These are phyloP conservation scores for Macrobrachium nipponense DNA, from an alignment of 1,140 invertebrate genomes.

Conservation along the genomic window DNA sequence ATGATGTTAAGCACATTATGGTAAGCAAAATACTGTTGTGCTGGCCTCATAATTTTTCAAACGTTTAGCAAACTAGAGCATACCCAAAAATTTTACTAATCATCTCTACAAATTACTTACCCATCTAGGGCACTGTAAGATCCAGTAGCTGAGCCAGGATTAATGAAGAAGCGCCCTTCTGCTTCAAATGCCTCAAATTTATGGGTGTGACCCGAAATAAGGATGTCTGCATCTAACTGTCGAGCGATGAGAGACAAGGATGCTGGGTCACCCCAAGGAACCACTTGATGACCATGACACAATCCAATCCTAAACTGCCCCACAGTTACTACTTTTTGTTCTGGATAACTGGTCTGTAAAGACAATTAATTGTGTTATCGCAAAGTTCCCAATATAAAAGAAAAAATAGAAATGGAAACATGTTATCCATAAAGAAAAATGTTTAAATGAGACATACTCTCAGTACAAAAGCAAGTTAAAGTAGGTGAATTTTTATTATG, in stretches of 20 bases:
- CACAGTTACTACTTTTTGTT: constrained; percentile 98
- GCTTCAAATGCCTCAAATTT: constrained; percentile 99
- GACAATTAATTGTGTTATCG: background rate
- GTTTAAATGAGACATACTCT: too few relatives aligned
- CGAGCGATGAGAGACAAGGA: constrained; percentile 89
- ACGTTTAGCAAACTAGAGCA: too few relatives aligned
- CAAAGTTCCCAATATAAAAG: background rate
- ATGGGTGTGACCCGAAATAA: constrained; percentile 99
- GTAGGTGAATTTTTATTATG: too few relatives aligned
- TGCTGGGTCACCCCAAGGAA: constrained; percentile 67
- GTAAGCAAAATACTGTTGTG: too few relatives aligned
- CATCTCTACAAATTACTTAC: constrained; percentile 71
- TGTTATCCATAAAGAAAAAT: constrained; percentile 6
- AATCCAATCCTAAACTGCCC: constrained; percentile 98
- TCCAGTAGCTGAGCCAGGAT: constrained; percentile 98
- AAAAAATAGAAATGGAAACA: background rate
- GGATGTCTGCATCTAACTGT: constrained; percentile 97
- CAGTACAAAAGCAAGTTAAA: too few relatives aligned
- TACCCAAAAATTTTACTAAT: background rate
- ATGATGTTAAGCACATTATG: too few relatives aligned
- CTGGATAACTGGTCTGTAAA: constrained; percentile 82
- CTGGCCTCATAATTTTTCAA: background rate
- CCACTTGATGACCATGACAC: constrained; percentile 81
- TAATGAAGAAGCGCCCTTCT: constrained; percentile 99
- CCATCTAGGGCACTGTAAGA: constrained; percentile 94